phyloP scores from a whole-genome alignment of 2,888 invertebrate genomes.

The Cheilosia vernalis region DNA sequence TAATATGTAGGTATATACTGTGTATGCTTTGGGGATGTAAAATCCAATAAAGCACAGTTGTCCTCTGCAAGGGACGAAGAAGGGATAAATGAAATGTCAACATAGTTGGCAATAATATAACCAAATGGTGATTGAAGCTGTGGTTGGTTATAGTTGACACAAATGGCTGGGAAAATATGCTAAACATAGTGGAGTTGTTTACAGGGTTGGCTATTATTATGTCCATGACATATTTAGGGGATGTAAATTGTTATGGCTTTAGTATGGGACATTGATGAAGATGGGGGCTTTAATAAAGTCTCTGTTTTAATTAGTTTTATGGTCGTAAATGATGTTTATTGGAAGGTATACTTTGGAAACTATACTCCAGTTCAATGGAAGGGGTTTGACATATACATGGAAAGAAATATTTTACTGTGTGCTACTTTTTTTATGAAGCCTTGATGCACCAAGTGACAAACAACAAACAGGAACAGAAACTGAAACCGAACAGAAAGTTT shows the following conservation, averaged over 20 bases:
- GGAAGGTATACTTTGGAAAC: too few species aligned
- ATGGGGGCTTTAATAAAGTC: neutral
- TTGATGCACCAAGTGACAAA: too few species aligned
- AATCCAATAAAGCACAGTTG: conserved; percentile 16
- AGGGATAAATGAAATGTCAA: conserved; percentile 22
- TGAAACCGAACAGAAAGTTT: too few species aligned
- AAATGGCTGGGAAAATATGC: conserved; percentile 23
- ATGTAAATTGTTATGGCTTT: neutral
- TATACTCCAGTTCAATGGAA: too few species aligned
- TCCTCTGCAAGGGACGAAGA: conserved; percentile 1
- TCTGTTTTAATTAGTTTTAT: conserved; percentile 8
- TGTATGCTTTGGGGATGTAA: conserved; percentile 4
- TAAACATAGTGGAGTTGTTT: conserved; percentile 6
- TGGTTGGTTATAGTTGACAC: conserved; percentile 8
- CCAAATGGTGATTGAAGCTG: conserved; percentile 41
- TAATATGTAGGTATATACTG: too few species aligned
- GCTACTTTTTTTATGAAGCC: too few species aligned
- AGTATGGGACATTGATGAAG: neutral
- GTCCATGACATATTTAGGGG: conserved; percentile 16
- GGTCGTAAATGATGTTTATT: neutral
- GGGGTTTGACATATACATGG: too few species aligned
- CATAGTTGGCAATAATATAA: conserved; percentile 50
- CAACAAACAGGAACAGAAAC: too few species aligned
- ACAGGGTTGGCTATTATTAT: neutral
- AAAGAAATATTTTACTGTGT: too few species aligned